Evolutionary conservation across 1,140 invertebrate species (phyloP).

Genomic region (Drosophila ananassae): DNA sequence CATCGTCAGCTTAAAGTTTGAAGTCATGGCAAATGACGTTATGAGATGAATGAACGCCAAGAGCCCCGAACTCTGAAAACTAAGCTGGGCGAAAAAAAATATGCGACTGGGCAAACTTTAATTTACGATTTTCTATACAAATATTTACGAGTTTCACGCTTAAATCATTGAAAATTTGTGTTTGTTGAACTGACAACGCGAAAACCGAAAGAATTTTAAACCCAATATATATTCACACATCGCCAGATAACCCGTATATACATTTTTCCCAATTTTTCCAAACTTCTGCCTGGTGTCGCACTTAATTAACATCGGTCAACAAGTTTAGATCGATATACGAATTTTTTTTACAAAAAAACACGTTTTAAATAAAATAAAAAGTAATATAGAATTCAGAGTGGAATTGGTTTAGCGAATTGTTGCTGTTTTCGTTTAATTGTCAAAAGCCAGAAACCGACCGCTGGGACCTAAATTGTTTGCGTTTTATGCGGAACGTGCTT

Average conservation of each 20-base stretch:
- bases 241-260: conserved; percentile 9
- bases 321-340: conserved; percentile 54
- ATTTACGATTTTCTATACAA: not conserved
- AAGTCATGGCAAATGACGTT: conserved; percentile 79
- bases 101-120: not conserved
- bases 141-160: conserved; percentile 1
- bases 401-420: conserved; percentile 47
- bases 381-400: conserved; percentile 43
- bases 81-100: not conserved
- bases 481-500: conserved; percentile 25
- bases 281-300: conserved; percentile 3
- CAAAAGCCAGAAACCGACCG: conserved; percentile 58
- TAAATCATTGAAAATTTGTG: conserved; percentile 27
- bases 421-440: conserved; percentile 48
- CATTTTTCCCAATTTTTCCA: not conserved
- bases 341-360: conserved; percentile 57
- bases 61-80: conserved; percentile 1
- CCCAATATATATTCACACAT: conserved; percentile 33
- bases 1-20: conserved; percentile 75
- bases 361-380: conserved; percentile 24
- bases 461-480: conserved; percentile 44
- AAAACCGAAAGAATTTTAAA: conserved; percentile 18
- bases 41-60: conserved; percentile 25
- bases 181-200: conserved; percentile 7
- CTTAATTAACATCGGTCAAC: conserved; percentile 69